Conservation (phyloP, 2,797 vertebrate genomes). For the Mormyrops boulengeri region DNA sequence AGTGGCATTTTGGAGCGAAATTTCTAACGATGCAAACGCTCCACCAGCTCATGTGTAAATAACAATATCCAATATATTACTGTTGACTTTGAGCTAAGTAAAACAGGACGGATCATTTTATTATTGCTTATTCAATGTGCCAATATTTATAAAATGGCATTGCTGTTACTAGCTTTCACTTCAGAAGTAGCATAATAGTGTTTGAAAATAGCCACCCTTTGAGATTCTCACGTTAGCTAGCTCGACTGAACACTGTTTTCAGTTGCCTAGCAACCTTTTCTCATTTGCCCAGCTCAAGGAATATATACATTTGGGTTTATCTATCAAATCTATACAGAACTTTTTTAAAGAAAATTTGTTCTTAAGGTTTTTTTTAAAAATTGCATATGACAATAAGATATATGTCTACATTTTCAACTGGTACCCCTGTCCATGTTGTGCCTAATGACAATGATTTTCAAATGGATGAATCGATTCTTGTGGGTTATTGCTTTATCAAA, state of each 20-base stretch:
- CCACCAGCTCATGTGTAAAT: neutral
- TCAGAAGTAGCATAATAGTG: neutral
- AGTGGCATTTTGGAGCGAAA: neutral
- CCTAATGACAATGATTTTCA: neutral
- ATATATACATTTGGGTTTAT: slow-evolving; percentile 1
- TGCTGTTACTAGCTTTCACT: neutral
- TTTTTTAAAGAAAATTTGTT: neutral
- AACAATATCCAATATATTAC: neutral
- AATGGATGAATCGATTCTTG: neutral
- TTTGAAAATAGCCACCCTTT: slow-evolving; percentile 5
- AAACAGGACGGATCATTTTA: neutral
- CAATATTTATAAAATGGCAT: neutral
- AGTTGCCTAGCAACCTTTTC: slow-evolving; percentile 3
- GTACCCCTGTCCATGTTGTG: neutral
- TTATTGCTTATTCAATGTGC: neutral
- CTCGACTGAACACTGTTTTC: neutral
- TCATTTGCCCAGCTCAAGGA: neutral
- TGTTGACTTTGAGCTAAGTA: neutral
- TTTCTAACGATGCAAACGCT: neutral
- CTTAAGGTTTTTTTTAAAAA: neutral
- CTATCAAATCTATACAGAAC: neutral
- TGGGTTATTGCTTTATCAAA: neutral
- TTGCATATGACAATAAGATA: neutral
- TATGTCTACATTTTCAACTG: neutral
- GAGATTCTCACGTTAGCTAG: slow-evolving; percentile 1